Percentiles rank a stretch among this genome's conserved stretches.
phyloP scores from a whole-genome alignment of 1,140 invertebrate genomes.

The Mya arenaria region DNA sequence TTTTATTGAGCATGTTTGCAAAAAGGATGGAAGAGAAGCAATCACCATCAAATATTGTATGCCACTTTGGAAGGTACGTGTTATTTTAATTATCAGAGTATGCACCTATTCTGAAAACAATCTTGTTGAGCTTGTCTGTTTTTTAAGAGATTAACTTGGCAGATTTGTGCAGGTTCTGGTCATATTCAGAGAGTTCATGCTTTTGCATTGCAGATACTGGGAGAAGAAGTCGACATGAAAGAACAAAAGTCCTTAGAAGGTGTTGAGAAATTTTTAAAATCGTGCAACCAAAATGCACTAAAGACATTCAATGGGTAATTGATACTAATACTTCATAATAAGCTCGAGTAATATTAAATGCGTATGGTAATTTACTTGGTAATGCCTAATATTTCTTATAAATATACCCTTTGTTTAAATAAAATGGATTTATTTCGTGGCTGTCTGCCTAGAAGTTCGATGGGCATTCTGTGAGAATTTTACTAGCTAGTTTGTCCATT shows the following conservation, averaged over 20 bases:
- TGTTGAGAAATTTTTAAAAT: constrained; percentile 60
- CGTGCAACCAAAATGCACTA: constrained; percentile 55
- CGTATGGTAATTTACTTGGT: neutral
- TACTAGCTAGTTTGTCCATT: neutral
- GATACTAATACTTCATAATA: neutral
- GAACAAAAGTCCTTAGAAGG: constrained; percentile 41
- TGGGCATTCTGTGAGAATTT: neutral
- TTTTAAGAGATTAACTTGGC: neutral
- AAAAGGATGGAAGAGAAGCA: constrained; percentile 16
- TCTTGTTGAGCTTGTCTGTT: neutral
- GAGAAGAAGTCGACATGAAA: constrained; percentile 57
- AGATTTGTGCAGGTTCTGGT: neutral
- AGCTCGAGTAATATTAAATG: neutral
- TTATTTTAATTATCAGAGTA: neutral
- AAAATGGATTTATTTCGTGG: neutral
- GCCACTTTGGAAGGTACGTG: constrained; percentile 44
- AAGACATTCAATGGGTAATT: constrained; percentile 57
- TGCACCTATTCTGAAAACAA: neutral
- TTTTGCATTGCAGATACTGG: constrained; percentile 44
- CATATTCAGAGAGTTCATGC: neutral
- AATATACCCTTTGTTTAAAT: neutral
- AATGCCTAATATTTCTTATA: neutral
- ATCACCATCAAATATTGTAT: constrained; percentile 37
- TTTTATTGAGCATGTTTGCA: constrained; percentile 43
- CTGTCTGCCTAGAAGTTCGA: neutral